Conservation (phyloP, 2,888 invertebrate species). For the Nomada fucata region DNA sequence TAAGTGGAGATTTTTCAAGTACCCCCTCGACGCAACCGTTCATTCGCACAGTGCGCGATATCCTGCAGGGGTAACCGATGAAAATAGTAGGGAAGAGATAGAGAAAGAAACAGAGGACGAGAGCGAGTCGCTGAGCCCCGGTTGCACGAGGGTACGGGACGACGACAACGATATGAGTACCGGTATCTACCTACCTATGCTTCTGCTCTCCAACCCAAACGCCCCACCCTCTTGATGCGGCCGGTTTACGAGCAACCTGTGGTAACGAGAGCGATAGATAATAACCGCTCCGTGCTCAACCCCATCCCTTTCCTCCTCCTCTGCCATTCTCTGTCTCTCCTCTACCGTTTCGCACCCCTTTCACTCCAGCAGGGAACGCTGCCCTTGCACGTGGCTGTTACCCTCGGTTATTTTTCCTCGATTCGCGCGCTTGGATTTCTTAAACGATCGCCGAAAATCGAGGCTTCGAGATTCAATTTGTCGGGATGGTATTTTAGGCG, state of each 20-base stretch:
- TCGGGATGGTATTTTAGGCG: background rate
- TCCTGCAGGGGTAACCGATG: slow-evolving; percentile 72
- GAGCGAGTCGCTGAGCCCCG: slow-evolving; percentile 46
- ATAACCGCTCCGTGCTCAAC: slow-evolving; percentile 83
- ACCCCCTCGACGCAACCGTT: slow-evolving; percentile 78
- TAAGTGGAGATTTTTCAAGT: slow-evolving; percentile 76
- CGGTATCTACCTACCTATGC: slow-evolving; percentile 78
- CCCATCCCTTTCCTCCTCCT: slow-evolving; percentile 63
- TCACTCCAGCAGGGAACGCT: slow-evolving; percentile 14
- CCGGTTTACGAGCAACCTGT: slow-evolving; percentile 85
- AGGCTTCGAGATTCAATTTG: background rate
- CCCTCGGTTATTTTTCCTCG: slow-evolving; percentile 44
- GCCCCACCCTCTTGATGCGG: slow-evolving; percentile 81
- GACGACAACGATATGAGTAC: slow-evolving; percentile 76
- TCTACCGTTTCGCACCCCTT: background rate
- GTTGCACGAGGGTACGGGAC: slow-evolving; percentile 69
- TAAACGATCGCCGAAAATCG: background rate
- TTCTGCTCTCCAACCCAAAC: slow-evolving; percentile 74
- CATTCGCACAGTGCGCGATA: slow-evolving; percentile 78
- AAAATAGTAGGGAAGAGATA: slow-evolving; percentile 52
- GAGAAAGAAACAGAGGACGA: slow-evolving; percentile 17
- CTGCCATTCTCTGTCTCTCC: slow-evolving; percentile 46
- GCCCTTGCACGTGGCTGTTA: slow-evolving; percentile 39
- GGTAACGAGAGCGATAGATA: slow-evolving; percentile 85
- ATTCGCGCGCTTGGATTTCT: slow-evolving; percentile 29